phyloP scores from a whole-genome alignment of 2,888 invertebrate genomes.

The Pollenia amentaria region DNA sequence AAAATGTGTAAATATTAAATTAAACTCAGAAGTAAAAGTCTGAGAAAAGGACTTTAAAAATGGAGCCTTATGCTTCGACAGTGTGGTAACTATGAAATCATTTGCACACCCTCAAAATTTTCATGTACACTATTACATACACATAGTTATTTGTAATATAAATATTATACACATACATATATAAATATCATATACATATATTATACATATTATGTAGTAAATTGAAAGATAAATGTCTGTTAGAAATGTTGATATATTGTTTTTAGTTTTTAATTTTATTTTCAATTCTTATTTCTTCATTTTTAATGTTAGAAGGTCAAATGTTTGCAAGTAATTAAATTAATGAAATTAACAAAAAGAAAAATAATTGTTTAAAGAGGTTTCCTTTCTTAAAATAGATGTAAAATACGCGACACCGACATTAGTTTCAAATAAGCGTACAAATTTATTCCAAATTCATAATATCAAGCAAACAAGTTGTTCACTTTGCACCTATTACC shows the following conservation, averaged over 20 bases:
- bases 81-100: neutral
- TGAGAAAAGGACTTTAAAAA: neutral
- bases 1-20: too few relatives aligned
- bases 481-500: too few relatives aligned
- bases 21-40: neutral
- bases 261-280: conserved; percentile 15
- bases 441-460: too few relatives aligned
- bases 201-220: neutral
- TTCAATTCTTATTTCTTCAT: neutral
- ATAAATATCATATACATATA: too few relatives aligned
- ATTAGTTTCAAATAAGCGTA: too few relatives aligned
- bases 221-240: conserved; percentile 54
- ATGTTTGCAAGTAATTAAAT: conserved; percentile 23
- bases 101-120: neutral
- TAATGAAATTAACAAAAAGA: neutral
- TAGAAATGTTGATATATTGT: conserved; percentile 55
- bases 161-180: too few relatives aligned
- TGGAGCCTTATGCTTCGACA: neutral
- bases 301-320: neutral
- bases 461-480: too few relatives aligned
- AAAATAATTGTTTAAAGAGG: too few relatives aligned
- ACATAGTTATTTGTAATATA: too few relatives aligned
- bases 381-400: too few relatives aligned
- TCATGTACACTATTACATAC: neutral
- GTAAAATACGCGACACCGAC: too few relatives aligned